Evolutionary conservation across 2,888 invertebrate genomes (phyloP).

Genomic region (Rhopalosiphum nymphaeae): DNA sequence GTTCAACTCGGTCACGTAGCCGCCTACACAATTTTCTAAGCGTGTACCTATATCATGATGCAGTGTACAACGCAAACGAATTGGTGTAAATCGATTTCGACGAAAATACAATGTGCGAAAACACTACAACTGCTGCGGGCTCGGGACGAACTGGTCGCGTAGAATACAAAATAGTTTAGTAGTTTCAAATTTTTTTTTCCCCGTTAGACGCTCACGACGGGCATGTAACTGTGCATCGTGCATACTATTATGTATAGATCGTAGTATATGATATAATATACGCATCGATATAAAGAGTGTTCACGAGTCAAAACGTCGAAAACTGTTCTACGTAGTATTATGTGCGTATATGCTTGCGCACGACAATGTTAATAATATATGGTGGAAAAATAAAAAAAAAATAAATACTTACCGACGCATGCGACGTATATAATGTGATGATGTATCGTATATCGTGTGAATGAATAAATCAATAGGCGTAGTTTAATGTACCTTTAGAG

Average conservation of each 20-base stretch:
- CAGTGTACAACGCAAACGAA: constrained; percentile 1
- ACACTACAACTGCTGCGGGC: background rate
- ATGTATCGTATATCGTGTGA: background rate
- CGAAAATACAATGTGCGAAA: no score
- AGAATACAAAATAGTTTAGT: constrained; percentile 42
- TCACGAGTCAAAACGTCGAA: background rate
- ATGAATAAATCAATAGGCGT: background rate
- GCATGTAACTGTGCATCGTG: background rate
- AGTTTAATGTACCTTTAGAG: background rate
- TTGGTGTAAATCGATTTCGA: background rate
- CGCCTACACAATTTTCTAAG: background rate
- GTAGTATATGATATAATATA: background rate
- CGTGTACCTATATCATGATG: background rate
- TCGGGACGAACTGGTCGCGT: background rate
- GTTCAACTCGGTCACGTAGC: background rate
- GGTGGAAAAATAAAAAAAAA: background rate
- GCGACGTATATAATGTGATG: background rate
- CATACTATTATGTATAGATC: background rate
- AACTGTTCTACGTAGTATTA: background rate
- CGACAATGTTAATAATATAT: background rate
- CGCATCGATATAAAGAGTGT: background rate
- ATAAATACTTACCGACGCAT: background rate
- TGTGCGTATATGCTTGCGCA: background rate
- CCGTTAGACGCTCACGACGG: background rate
- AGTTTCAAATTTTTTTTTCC: background rate